Evolutionary conservation across 2,888 invertebrate genomes (phyloP).

Genomic region (Onthophagus sagittarius): DNA sequence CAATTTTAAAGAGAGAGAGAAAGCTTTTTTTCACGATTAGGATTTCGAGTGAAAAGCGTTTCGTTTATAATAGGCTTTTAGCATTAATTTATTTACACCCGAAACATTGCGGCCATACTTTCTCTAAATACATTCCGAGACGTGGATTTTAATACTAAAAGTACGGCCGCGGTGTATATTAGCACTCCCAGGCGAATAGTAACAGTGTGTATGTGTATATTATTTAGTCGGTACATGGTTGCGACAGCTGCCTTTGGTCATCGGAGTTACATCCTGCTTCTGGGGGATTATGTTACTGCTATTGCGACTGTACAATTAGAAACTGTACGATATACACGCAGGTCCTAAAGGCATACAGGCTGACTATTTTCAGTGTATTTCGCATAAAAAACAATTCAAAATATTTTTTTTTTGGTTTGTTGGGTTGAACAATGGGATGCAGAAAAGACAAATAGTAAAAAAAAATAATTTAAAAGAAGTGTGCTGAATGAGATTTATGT

Average conservation of each 20-base stretch:
- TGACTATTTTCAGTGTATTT: not conserved
- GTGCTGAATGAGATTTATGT: no score
- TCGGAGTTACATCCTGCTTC: slow-evolving; percentile 86
- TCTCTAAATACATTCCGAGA: slow-evolving; percentile 17
- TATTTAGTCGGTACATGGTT: slow-evolving; percentile 58
- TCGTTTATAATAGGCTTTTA: not conserved
- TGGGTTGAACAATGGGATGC: not conserved
- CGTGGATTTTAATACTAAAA: slow-evolving; percentile 14
- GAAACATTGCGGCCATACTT: slow-evolving; percentile 17
- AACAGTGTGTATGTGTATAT: slow-evolving; percentile 40
- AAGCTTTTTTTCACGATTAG: not conserved
- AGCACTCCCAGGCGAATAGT: slow-evolving; percentile 49
- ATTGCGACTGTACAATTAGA: slow-evolving; percentile 61
- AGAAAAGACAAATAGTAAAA: no score
- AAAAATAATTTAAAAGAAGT: no score
- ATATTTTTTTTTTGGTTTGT: not conserved
- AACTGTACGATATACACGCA: slow-evolving; percentile 21
- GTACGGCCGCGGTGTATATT: slow-evolving; percentile 46
- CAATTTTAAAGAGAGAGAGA: not conserved
- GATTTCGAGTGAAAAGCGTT: not conserved
- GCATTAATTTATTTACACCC: not conserved
- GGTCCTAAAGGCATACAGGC: slow-evolving; percentile 20
- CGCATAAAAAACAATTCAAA: not conserved
- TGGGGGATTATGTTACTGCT: slow-evolving; percentile 78
- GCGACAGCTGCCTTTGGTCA: slow-evolving; percentile 73